Conservation (phyloP, 2,888 invertebrate genomes). For the Azorinus chamasolen region DNA sequence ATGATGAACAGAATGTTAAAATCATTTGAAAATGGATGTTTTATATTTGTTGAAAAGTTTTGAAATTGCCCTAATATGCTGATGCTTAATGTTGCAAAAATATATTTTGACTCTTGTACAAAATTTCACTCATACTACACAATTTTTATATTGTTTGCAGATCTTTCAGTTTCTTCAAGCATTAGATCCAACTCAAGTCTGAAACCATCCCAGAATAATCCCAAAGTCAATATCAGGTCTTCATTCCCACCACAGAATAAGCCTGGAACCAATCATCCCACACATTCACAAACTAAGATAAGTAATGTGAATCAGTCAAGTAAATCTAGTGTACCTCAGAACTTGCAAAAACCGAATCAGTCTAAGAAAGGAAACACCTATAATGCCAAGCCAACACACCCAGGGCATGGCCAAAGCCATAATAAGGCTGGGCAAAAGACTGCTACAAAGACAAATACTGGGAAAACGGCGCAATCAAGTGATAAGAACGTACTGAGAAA, state of each 20-base stretch:
- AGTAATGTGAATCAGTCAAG: constrained; percentile 60
- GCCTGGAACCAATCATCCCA: constrained; percentile 5
- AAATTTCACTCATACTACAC: too few species aligned
- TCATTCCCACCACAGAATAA: constrained; percentile 47
- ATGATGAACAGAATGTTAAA: too few species aligned
- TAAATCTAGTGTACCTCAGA: constrained; percentile 25
- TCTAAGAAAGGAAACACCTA: constrained; percentile 33
- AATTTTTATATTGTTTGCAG: constrained; percentile 5
- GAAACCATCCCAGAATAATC: constrained; percentile 51
- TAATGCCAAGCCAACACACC: constrained; percentile 12
- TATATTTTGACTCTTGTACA: too few species aligned
- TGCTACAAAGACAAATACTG: constrained; percentile 3
- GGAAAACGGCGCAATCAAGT: constrained; percentile 5
- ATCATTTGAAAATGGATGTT: too few species aligned
- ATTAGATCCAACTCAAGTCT: constrained; percentile 39
- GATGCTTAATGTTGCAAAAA: too few species aligned
- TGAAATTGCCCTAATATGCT: too few species aligned
- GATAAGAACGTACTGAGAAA: constrained; percentile 51
- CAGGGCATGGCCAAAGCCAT: constrained; percentile 29
- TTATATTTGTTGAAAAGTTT: too few species aligned
- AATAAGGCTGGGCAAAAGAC: constrained; percentile 36
- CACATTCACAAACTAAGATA: constrained; percentile 30
- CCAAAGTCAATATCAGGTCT: constrained; percentile 58
- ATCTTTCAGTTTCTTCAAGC: constrained; percentile 40
- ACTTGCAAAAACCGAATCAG: constrained; percentile 41